Evolutionary conservation across 1,140 invertebrate species (phyloP).

Genomic region (Glossosoma conforme): DNA sequence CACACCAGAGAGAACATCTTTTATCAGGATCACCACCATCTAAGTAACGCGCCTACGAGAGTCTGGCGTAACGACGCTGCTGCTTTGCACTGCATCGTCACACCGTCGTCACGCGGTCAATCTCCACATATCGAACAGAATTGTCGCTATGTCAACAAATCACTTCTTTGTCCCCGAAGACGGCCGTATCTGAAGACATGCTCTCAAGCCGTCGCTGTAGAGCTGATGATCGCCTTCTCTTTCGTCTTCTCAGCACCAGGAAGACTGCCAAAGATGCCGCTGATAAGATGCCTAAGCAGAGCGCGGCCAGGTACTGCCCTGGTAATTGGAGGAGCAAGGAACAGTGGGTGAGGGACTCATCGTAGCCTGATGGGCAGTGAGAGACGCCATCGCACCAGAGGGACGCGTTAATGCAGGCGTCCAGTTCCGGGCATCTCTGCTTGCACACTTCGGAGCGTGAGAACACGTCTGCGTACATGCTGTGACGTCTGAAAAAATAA

Average conservation of each 20-base stretch:
- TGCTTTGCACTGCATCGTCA: conserved; percentile 50
- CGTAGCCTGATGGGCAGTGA: conserved; percentile 83
- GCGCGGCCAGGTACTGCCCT: conserved; percentile 60
- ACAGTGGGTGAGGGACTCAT: conserved; percentile 77
- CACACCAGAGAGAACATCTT: too few species aligned
- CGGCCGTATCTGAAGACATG: conserved; percentile 69
- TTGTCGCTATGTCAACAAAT: conserved; percentile 91
- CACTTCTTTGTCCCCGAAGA: conserved; percentile 78
- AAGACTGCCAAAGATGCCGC: conserved; percentile 38
- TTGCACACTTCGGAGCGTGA: conserved; percentile 66
- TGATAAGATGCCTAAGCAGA: conserved; percentile 41
- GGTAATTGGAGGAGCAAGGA: conserved; percentile 69
- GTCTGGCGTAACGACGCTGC: conserved; percentile 8
- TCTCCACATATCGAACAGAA: conserved; percentile 86
- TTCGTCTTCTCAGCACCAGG: conserved; percentile 45
- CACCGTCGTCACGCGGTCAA: conserved; percentile 83
- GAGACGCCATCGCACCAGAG: conserved; percentile 82
- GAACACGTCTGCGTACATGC: conserved; percentile 48
- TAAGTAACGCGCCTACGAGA: too few species aligned
- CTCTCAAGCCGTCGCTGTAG: conserved; percentile 72
- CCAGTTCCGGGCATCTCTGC: conserved; percentile 76
- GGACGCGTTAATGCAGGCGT: conserved; percentile 82
- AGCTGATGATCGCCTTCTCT: conserved; percentile 63
- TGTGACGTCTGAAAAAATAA: conserved; percentile 37
- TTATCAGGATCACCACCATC: too few species aligned